These are phyloP conservation scores for Lithobates pipiens DNA, from an alignment of 2,797 vertebrate species.

Conservation along the genomic window DNA sequence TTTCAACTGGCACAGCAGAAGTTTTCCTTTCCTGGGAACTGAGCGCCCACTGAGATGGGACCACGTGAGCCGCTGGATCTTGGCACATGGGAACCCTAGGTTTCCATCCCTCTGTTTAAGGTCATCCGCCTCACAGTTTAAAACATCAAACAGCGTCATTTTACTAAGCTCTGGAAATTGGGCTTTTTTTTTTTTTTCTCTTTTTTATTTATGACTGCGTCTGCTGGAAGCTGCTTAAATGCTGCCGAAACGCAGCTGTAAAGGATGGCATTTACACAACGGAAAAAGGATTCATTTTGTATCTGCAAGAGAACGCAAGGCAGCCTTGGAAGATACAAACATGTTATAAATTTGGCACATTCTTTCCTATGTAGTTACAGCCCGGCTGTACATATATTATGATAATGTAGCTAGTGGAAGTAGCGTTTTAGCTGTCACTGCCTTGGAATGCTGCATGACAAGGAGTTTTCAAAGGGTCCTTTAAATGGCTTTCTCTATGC, in stretches of 20 bases:
- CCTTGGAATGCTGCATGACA: not conserved
- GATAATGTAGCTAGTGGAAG: not conserved
- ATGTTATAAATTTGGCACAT: constrained; percentile 29
- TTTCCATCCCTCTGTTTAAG: constrained; percentile 60
- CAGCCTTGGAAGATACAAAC: constrained; percentile 17
- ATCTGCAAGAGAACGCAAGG: constrained; percentile 13
- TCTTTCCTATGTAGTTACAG: constrained; percentile 47
- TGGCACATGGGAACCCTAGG: constrained; percentile 46
- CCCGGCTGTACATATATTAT: constrained; percentile 4
- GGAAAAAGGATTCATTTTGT: constrained; percentile 53
- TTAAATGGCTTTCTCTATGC: no score
- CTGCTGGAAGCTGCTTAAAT: constrained; percentile 40
- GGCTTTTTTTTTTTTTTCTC: not conserved
- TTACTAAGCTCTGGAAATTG: constrained; percentile 58
- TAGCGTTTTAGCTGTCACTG: not conserved
- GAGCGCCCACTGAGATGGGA: constrained; percentile 29
- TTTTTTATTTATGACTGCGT: constrained; percentile 41
- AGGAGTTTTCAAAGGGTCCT: no score
- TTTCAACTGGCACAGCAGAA: constrained; percentile 31
- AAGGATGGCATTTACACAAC: constrained; percentile 43
- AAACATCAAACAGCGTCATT: constrained; percentile 52
- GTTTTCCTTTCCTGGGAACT: constrained; percentile 53
- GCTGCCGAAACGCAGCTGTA: not conserved
- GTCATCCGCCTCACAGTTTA: constrained; percentile 52
- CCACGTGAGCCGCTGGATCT: constrained; percentile 28